A percentile compares a stretch with the other conserved stretches of the same genome.
Conservation (phyloP, 2,797 vertebrate genomes). For the Hozukius guyotensis region DNA sequence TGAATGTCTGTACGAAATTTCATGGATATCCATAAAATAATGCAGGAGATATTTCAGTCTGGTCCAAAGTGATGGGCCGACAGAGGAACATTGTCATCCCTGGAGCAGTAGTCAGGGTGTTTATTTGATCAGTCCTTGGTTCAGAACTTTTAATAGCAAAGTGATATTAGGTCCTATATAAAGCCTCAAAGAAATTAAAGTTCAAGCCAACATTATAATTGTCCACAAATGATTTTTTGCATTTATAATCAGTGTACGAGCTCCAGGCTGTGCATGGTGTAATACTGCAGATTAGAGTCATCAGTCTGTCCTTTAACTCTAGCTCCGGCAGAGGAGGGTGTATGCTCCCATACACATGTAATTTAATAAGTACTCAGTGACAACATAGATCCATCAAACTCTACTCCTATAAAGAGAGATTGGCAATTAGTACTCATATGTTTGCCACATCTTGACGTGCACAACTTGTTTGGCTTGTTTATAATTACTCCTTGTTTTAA, state of each 20-base stretch:
- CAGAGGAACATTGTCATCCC: background rate
- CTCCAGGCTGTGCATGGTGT: slow-evolving; percentile 9
- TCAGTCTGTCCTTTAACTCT: slow-evolving; percentile 18
- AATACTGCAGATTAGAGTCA: slow-evolving; percentile 23
- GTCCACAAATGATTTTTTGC: slow-evolving; percentile 27
- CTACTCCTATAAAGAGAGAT: background rate
- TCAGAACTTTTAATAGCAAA: background rate
- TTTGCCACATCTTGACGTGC: background rate
- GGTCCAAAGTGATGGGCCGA: background rate
- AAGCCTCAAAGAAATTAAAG: slow-evolving; percentile 25
- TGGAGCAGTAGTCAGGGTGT: background rate
- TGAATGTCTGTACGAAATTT: background rate
- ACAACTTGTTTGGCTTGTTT: slow-evolving; percentile 7
- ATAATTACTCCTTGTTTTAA: slow-evolving; percentile 28
- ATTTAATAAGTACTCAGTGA: background rate
- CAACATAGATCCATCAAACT: background rate
- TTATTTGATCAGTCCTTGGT: background rate
- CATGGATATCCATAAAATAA: background rate
- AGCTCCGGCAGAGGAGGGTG: background rate
- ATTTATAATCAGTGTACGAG: slow-evolving; percentile 18
- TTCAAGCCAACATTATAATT: slow-evolving; percentile 35
- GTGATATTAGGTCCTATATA: background rate
- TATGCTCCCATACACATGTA: background rate
- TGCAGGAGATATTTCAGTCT: background rate
- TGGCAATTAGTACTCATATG: slow-evolving; percentile 11